phyloP scores from a whole-genome alignment of 2,797 vertebrate genomes.

The Typhlichthys subterraneus region DNA sequence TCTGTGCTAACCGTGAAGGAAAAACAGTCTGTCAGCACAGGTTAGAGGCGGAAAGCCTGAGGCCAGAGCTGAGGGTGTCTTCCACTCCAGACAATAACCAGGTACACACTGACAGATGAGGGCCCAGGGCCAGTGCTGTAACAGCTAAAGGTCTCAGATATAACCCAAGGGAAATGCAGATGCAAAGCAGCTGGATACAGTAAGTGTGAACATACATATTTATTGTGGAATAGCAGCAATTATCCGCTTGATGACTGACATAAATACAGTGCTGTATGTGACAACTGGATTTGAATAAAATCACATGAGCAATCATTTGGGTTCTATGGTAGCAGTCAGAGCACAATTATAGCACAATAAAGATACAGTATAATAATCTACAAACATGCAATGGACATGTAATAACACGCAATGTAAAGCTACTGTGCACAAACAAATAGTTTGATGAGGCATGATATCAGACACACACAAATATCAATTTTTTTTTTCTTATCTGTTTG shows the following conservation, averaged over 20 bases:
- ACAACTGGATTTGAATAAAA: background rate
- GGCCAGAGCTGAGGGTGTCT: constrained; percentile 31
- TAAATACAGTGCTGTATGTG: background rate
- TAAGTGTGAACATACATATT: constrained; percentile 15
- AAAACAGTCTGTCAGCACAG: constrained; percentile 38
- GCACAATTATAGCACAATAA: background rate
- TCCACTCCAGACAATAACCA: constrained; percentile 14
- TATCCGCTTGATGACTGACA: background rate
- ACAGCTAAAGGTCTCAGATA: constrained; percentile 36
- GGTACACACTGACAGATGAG: constrained; percentile 50
- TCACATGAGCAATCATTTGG: background rate
- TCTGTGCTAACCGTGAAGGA: constrained; percentile 5
- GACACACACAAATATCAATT: constrained; percentile 77
- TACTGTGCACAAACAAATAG: background rate
- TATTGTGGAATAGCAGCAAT: constrained; percentile 3
- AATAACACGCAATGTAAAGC: too few relatives aligned
- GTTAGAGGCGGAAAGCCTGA: constrained; percentile 30
- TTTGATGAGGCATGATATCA: constrained; percentile 8
- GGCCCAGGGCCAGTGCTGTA: constrained; percentile 46
- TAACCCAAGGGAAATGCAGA: constrained; percentile 25
- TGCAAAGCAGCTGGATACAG: constrained; percentile 20
- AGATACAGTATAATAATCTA: background rate
- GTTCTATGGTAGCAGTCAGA: background rate
- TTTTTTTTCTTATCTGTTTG: constrained; percentile 63
- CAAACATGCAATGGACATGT: too few relatives aligned